A percentile compares a stretch with the other conserved stretches of the same genome.
These are phyloP conservation scores for Gallirallus australis DNA, from an alignment of 2,797 vertebrate species.

Conservation along the genomic window DNA sequence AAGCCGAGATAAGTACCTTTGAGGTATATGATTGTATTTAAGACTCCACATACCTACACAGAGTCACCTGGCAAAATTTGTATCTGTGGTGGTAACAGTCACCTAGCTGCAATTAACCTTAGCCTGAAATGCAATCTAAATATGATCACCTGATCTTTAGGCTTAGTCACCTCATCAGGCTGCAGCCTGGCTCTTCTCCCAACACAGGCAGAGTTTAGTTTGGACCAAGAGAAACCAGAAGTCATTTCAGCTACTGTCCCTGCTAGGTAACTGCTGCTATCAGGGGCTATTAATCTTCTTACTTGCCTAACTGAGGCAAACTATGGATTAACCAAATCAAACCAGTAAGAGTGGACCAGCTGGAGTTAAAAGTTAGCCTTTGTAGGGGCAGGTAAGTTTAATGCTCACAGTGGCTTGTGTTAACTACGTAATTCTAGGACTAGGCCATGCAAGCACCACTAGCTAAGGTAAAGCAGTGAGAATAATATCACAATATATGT, in stretches of 20 bases:
- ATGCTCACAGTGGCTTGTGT: neutral
- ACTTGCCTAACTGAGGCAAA: neutral
- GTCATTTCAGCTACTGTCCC: neutral
- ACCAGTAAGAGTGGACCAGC: neutral
- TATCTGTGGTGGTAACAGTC: neutral
- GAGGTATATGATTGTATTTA: neutral
- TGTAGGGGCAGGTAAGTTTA: neutral
- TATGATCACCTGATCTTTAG: neutral
- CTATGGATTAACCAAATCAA: neutral
- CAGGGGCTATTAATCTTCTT: neutral
- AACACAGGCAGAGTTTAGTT: neutral
- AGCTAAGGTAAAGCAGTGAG: neutral
- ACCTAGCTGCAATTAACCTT: neutral
- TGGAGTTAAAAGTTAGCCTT: neutral
- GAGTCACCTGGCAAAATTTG: neutral
- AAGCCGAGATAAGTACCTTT: neutral
- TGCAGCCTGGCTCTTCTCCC: neutral
- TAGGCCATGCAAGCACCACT: neutral
- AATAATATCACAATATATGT: neutral
- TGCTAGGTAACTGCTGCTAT: neutral
- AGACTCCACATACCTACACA: neutral
- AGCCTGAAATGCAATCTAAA: neutral
- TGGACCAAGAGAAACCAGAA: neutral
- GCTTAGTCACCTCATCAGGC: neutral
- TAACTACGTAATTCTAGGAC: neutral